Percentiles rank a stretch among this genome's conserved stretches.
Conservation (phyloP, 2,797 vertebrate species). For the Rhodeus uyekii region DNA sequence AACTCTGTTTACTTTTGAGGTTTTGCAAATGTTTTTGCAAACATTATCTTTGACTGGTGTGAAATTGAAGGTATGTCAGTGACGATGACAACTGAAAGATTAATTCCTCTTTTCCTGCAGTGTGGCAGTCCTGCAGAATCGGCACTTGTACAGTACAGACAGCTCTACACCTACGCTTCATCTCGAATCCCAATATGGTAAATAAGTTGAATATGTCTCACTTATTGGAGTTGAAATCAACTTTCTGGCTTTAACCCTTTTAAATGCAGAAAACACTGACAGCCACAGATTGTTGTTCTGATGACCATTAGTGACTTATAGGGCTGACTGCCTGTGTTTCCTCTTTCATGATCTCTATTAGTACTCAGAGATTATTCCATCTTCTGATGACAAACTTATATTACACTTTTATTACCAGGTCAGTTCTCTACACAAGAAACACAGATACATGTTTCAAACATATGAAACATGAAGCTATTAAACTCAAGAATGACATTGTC, state of each 20-base stretch:
- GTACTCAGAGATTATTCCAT: too few relatives aligned
- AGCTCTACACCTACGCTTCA: not conserved
- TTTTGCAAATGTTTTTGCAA: constrained; percentile 13
- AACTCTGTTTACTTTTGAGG: constrained; percentile 42
- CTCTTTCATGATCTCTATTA: too few relatives aligned
- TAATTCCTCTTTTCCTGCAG: constrained; percentile 43
- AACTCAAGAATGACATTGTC: too few relatives aligned
- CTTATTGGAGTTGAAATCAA: not conserved
- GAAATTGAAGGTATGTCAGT: constrained; percentile 22
- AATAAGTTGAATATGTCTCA: not conserved
- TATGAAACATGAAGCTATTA: too few relatives aligned
- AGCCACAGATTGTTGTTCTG: too few relatives aligned
- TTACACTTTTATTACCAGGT: too few relatives aligned
- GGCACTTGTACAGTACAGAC: not conserved
- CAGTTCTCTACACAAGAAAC: too few relatives aligned
- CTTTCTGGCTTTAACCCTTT: not conserved
- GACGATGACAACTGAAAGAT: constrained; percentile 27
- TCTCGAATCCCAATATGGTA: not conserved
- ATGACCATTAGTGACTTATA: too few relatives aligned
- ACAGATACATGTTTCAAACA: too few relatives aligned
- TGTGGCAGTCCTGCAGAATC: constrained; percentile 15
- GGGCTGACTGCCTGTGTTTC: too few relatives aligned
- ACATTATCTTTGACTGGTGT: constrained; percentile 24
- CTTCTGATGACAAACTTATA: too few relatives aligned
- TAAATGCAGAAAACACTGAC: too few relatives aligned